Evolutionary conservation across 2,888 invertebrate genomes (phyloP), one percentile per base, ranked within the genome.

Genomic region (Zaprionus bogoriensis): DNA sequence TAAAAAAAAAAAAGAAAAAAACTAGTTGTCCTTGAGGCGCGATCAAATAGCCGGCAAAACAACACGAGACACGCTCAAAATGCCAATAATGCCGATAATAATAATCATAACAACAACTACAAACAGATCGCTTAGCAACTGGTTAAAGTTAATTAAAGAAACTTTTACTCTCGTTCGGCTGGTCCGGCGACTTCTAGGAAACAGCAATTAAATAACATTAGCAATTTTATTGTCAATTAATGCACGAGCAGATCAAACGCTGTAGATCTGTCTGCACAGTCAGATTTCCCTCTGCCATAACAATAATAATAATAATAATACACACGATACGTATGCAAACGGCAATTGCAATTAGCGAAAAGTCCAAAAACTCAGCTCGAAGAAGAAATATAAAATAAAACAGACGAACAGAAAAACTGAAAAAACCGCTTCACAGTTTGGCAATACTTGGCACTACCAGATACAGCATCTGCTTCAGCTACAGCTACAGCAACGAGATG

Each of bases 1-100:
- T 28, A 58, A 53, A 42, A 42, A 53, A 36, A 14, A 17, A 39
- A 44, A 46, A 55, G 51, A 38, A 44, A 44, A 25, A 67, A 79
- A 85, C 71, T 53, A 19, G 86, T 79, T 79, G 81, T 85, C 81
- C 81, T 81, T 81, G 81, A 71, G 59, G 53, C 27, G 19, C 46
- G 41, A 36, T 60, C 46, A 62, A 61, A 67, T 53, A 57, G 77
- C 80, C 77, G 78, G 71, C 84, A 70, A 77, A 79, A 62, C 72
- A 75, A 65, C 67, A 76, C 74, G 42, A 55, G 39, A 20, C n/a
- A n/a, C 22, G 41, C 17, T 19, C 48, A 54, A 41, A 42, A 12
- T 45, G 25, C 44, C 4, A 1, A 20, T 9, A 36, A 14, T 2
- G 32, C 38, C 27, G 60, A 55, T 48, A 60, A 55, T 47, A 60